Conservation (phyloP, 2,797 vertebrate species). For the Cossypha dichroa region DNA sequence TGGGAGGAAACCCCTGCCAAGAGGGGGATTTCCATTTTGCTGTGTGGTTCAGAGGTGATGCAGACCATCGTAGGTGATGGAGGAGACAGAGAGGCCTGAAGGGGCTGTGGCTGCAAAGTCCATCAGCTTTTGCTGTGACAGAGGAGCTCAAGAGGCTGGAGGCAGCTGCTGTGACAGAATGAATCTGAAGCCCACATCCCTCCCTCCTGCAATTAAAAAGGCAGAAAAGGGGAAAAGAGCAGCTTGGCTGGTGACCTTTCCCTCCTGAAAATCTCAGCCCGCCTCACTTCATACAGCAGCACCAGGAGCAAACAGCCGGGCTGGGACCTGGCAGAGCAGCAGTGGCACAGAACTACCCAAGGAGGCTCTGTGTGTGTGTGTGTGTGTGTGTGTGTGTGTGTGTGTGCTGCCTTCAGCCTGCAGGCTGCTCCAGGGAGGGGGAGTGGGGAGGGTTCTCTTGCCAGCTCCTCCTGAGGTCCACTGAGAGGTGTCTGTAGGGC, state of each 20-base stretch:
- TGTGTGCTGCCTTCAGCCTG: conserved; percentile 69
- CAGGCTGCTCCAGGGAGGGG: conserved; percentile 72
- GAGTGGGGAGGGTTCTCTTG: conserved; percentile 66
- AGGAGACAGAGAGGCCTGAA: neutral
- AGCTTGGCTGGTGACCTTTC: conserved; percentile 36
- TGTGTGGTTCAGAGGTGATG: neutral
- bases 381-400: neutral
- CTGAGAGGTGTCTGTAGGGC: conserved; percentile 76
- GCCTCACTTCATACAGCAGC: neutral
- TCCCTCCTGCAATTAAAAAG: conserved; percentile 48
- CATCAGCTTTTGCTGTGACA: neutral
- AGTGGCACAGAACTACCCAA: conserved; percentile 24
- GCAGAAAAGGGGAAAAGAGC: conserved; percentile 15
- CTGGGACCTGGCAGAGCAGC: neutral
- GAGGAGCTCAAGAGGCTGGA: neutral
- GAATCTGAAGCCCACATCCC: neutral
- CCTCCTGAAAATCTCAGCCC: neutral
- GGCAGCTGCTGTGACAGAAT: neutral
- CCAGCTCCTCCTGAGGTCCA: conserved; percentile 79
- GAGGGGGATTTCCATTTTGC: neutral
- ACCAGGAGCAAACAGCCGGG: conserved; percentile 53
- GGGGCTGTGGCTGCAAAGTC: neutral
- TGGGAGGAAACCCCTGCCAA: neutral
- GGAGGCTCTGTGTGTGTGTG: neutral
- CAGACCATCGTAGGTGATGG: neutral